Percentiles rank a stretch among this genome's conserved stretches.
These are phyloP conservation scores for fruit fly (Drosophila melanogaster) DNA, from an alignment of 1,140 invertebrate species.

Conservation along the genomic window Release_6_plus_ISO1_MT NT_033779.5:9444001-9444500, in stretches of 20 bases:
- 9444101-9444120: conserved; percentile 50
- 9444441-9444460: conserved; percentile 42
- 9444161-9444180: conserved; percentile 24
- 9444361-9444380: conserved; percentile 23
- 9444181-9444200: conserved; percentile 13
- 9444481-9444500: conserved; percentile 40
- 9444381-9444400: conserved; percentile 30
- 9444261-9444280: conserved; percentile 48
- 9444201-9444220: conserved; percentile 12
- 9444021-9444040: conserved; percentile 63
- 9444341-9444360: conserved; percentile 3
- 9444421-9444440: conserved; percentile 64
- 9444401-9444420: conserved; percentile 54
- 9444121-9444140: conserved; percentile 75
- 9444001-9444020: conserved; percentile 72
- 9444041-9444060: conserved; percentile 16
- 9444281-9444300: conserved; percentile 38
- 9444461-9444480: conserved; percentile 47
- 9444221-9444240: conserved; percentile 21
- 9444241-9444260: conserved; percentile 25
- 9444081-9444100: conserved; percentile 5
- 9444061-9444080: conserved; percentile 15
- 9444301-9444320: conserved; percentile 16
- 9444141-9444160: conserved; percentile 46
- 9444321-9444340: too few species aligned